These are phyloP conservation scores for Amblyopsis rosae DNA, from an alignment of 2,113 vertebrate species.

Conservation along the genomic window DNA sequence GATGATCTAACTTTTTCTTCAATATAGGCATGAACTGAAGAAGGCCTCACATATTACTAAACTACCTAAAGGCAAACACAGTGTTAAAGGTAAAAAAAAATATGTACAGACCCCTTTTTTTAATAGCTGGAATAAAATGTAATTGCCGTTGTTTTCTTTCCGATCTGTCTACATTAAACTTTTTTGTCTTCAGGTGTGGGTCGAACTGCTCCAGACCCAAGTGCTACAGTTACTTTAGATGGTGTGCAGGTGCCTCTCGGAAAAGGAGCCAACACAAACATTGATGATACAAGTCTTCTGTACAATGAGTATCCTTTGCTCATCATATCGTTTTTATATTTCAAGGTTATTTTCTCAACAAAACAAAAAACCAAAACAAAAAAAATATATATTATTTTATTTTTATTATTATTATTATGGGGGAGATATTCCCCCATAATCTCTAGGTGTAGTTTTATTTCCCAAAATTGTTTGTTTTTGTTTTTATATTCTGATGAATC, in stretches of 20 bases:
- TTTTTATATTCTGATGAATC: too few relatives aligned
- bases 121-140: not conserved
- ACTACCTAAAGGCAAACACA: slow-evolving; percentile 96
- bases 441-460: not conserved
- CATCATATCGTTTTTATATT: not conserved
- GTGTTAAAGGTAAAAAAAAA: slow-evolving; percentile 89
- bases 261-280: slow-evolving; percentile 84
- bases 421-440: not conserved
- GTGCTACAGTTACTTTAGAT: slow-evolving; percentile 80
- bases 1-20: slow-evolving; percentile 18
- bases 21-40: slow-evolving; percentile 91
- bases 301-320: slow-evolving; percentile 99
- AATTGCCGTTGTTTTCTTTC: not conserved
- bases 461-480: too few relatives aligned
- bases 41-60: slow-evolving; percentile 95
- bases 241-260: slow-evolving; percentile 92
- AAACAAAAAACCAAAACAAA: not conserved
- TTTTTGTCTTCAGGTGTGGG: slow-evolving; percentile 83
- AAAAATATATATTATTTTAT: not conserved
- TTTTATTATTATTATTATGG: not conserved
- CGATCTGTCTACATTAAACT: not conserved
- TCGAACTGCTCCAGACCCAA: slow-evolving; percentile 90
- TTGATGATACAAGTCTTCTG: slow-evolving; percentile 91
- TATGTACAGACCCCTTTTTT: not conserved
- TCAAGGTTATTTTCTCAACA: not conserved